Percentiles rank a stretch among this genome's conserved stretches.
These are phyloP conservation scores for Endomychus coccineus DNA, from an alignment of 2,888 invertebrate species.

Conservation along the genomic window DNA sequence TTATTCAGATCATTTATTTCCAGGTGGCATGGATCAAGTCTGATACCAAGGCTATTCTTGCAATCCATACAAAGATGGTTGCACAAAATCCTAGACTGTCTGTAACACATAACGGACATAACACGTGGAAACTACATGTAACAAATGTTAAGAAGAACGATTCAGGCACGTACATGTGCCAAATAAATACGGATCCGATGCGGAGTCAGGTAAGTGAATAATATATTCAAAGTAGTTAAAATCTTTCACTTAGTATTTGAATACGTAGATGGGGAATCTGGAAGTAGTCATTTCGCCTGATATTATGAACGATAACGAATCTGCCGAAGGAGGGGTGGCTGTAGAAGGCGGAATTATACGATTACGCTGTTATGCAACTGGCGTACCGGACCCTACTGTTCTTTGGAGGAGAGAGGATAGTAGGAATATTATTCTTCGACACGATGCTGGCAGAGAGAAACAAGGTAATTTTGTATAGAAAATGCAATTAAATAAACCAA, in stretches of 20 bases:
- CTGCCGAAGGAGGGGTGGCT: slow-evolving; percentile 63
- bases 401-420: slow-evolving; percentile 76
- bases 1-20: too few species aligned
- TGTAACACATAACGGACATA: slow-evolving; percentile 87
- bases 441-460: slow-evolving; percentile 63
- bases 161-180: slow-evolving; percentile 91
- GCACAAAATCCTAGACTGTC: slow-evolving; percentile 78
- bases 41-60: slow-evolving; percentile 81
- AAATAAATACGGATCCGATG: slow-evolving; percentile 89
- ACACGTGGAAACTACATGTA: slow-evolving; percentile 88
- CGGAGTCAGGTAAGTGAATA: slow-evolving; percentile 65
- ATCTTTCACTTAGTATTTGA: background rate
- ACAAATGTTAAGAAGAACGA: slow-evolving; percentile 85
- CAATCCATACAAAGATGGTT: slow-evolving; percentile 84
- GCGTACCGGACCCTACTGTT: slow-evolving; percentile 71
- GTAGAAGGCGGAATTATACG: slow-evolving; percentile 73
- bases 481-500: slow-evolving; percentile 11
- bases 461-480: slow-evolving; percentile 64
- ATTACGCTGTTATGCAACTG: slow-evolving; percentile 71
- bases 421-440: slow-evolving; percentile 66
- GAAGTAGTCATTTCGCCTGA: slow-evolving; percentile 84
- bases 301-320: slow-evolving; percentile 68
- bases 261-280: slow-evolving; percentile 68
- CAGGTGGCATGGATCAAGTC: slow-evolving; percentile 92
- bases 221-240: slow-evolving; percentile 3